phyloP scores from a whole-genome alignment of 2,888 invertebrate species.

The Acholoe squamosa region DNA sequence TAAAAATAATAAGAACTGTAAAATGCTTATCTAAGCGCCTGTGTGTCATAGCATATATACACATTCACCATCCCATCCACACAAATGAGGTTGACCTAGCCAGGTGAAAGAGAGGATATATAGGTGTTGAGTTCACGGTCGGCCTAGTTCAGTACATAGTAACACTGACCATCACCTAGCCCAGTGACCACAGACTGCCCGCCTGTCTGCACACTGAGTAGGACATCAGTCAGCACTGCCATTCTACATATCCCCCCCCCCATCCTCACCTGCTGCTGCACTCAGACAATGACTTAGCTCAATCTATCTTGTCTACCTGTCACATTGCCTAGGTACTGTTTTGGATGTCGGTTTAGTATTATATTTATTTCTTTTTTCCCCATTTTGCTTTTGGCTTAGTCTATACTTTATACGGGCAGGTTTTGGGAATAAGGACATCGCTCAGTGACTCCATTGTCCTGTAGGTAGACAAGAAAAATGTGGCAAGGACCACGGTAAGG shows the following conservation, averaged over 20 bases:
- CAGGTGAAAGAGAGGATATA: not conserved
- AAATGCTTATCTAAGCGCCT: not conserved
- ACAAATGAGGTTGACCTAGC: not conserved
- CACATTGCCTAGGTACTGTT: too few relatives aligned
- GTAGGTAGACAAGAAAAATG: too few relatives aligned
- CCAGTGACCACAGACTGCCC: not conserved
- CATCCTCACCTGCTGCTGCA: not conserved
- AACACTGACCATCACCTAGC: not conserved
- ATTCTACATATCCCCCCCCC: not conserved
- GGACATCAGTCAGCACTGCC: not conserved
- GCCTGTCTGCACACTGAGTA: slow-evolving; percentile 10
- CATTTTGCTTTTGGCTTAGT: too few relatives aligned
- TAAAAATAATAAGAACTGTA: too few relatives aligned
- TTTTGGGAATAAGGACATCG: too few relatives aligned
- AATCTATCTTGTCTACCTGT: too few relatives aligned
- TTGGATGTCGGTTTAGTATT: too few relatives aligned
- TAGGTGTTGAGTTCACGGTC: not conserved
- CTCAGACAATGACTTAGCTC: not conserved
- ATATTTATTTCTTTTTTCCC: too few relatives aligned
- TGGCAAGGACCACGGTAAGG: too few relatives aligned
- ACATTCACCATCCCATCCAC: not conserved
- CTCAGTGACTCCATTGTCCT: too few relatives aligned
- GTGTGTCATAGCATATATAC: not conserved
- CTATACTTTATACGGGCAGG: too few relatives aligned
- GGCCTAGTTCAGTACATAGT: not conserved